phyloP scores from a whole-genome alignment of 2,113 vertebrate genomes.

The Ploceus nigricollis region DNA sequence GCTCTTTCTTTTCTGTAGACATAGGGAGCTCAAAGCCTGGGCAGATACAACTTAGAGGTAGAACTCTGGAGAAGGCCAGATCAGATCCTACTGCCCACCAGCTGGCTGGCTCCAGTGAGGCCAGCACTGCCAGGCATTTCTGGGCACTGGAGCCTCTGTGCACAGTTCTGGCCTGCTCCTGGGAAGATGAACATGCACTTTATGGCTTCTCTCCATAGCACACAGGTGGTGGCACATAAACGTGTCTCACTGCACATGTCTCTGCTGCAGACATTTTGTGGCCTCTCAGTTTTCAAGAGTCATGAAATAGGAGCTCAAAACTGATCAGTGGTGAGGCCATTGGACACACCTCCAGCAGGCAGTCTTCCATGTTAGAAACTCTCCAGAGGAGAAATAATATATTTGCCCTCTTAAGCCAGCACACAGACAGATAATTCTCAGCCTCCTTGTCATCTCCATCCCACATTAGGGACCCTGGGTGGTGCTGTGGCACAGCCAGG shows the following conservation, averaged over 20 bases:
- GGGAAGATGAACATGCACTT: background rate
- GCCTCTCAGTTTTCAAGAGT: background rate
- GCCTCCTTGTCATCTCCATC: background rate
- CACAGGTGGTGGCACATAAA: background rate
- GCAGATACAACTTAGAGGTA: background rate
- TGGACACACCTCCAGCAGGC: background rate
- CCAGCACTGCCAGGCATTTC: background rate
- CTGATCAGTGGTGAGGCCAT: background rate
- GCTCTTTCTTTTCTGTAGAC: background rate
- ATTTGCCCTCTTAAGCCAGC: background rate
- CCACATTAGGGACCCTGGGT: too few species aligned
- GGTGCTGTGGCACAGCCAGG: background rate
- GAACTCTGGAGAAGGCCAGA: background rate
- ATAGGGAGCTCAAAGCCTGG: background rate
- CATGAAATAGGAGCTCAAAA: background rate
- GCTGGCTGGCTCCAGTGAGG: background rate
- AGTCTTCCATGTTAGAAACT: background rate
- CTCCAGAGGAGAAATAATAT: background rate
- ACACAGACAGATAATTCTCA: background rate
- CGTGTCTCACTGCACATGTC: accelerated
- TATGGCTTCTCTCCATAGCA: background rate
- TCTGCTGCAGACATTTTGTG: background rate
- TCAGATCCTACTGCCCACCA: background rate
- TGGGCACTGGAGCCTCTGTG: background rate
- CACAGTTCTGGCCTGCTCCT: accelerated